These are phyloP conservation scores for Albula goreensis DNA, from an alignment of 2,113 vertebrate genomes.

Conservation along the genomic window DNA sequence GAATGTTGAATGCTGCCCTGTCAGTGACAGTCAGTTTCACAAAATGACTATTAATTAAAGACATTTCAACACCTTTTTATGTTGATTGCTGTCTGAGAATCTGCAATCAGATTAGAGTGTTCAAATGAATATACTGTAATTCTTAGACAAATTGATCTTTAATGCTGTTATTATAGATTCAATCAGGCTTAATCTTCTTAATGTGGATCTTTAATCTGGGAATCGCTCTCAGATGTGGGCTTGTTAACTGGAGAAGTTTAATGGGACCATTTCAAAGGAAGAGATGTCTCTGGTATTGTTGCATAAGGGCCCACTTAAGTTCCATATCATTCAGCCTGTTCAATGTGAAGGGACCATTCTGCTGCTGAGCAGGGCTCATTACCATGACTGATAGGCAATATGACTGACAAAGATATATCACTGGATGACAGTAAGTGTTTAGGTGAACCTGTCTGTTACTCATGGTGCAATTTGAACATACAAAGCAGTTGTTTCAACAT, in stretches of 20 bases:
- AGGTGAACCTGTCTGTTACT: background rate
- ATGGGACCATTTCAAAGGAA: background rate
- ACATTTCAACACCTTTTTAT: background rate
- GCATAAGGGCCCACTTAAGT: slow-evolving; percentile 9
- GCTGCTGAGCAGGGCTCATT: background rate
- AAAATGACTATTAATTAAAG: slow-evolving; percentile 11
- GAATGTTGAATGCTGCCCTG: slow-evolving; percentile 8
- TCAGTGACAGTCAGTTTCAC: background rate
- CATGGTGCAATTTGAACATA: background rate
- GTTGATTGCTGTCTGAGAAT: background rate
- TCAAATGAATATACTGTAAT: background rate
- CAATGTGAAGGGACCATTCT: background rate
- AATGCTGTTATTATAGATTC: background rate
- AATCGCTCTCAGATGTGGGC: background rate
- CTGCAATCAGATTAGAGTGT: slow-evolving; percentile 15
- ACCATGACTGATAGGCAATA: background rate
- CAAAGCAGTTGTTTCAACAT: background rate
- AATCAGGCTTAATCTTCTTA: slow-evolving; percentile 1
- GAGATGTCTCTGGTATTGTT: background rate
- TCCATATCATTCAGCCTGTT: background rate
- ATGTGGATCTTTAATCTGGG: background rate
- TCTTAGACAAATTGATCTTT: background rate
- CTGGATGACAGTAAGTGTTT: background rate
- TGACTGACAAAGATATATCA: background rate
- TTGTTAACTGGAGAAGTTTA: background rate